phyloP scores from a whole-genome alignment of 2,797 vertebrate species.

The Neosilurus hyrtlii region DNA sequence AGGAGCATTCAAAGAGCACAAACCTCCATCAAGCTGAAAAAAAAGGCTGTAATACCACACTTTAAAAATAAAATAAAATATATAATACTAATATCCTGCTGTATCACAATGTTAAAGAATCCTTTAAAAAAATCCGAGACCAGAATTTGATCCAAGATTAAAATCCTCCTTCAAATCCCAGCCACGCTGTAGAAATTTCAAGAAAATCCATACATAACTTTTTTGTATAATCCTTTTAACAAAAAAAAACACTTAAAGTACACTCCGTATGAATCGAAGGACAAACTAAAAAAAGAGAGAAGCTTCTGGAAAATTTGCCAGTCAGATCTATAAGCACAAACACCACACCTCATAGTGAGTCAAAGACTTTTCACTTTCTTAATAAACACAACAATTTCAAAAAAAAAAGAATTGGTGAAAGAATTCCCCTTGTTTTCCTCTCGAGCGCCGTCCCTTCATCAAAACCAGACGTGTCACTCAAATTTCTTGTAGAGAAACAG shows the following conservation, averaged over 20 bases:
- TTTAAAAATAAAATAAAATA: no score
- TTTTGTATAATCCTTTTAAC: no score
- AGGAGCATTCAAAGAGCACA: no score
- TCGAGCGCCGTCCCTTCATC: background rate
- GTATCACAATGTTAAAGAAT: no score
- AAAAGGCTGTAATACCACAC: no score
- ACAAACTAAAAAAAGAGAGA: background rate
- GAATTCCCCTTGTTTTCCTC: slow-evolving; percentile 17
- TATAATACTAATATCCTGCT: no score
- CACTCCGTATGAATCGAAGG: background rate
- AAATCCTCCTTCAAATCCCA: no score
- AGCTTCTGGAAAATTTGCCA: background rate
- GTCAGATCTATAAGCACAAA: background rate
- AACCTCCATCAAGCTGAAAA: no score
- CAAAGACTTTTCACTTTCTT: slow-evolving; percentile 22
- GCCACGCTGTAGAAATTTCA: no score
- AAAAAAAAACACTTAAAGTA: background rate
- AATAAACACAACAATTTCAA: background rate
- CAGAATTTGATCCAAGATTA: no score
- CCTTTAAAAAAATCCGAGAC: no score
- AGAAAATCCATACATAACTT: no score
- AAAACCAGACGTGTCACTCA: slow-evolving; percentile 6
- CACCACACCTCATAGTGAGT: background rate
- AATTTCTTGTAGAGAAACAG: background rate
- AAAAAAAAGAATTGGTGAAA: background rate